These are phyloP conservation scores for Rafetus swinhoei DNA, from an alignment of 2,113 vertebrate genomes.

Conservation along the genomic window DNA sequence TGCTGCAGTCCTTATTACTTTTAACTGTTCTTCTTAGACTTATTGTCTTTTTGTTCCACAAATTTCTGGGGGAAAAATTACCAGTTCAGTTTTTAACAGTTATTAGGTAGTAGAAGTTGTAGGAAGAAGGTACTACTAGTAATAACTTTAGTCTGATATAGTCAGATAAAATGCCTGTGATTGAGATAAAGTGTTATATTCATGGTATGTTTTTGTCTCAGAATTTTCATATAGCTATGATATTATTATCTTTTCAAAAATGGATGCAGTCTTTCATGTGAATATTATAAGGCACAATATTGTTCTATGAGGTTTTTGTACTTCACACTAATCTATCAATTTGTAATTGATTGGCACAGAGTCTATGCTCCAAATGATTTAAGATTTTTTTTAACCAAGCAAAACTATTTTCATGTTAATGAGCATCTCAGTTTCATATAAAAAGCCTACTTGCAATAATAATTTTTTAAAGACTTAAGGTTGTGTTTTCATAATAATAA, in stretches of 20 bases:
- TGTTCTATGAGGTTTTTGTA: slow-evolving; percentile 29
- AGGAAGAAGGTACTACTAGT: not conserved
- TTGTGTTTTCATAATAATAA: slow-evolving; percentile 5
- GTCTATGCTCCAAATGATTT: slow-evolving; percentile 25
- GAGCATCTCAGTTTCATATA: not conserved
- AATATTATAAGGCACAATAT: slow-evolving; percentile 9
- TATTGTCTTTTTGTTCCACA: not conserved
- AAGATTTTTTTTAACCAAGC: not conserved
- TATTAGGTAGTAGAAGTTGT: not conserved
- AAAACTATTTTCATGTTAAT: slow-evolving; percentile 18
- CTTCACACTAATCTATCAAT: slow-evolving; percentile 17
- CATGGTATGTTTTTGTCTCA: not conserved
- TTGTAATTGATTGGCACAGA: slow-evolving; percentile 50
- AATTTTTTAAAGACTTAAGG: not conserved
- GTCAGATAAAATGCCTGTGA: not conserved
- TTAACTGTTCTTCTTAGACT: not conserved
- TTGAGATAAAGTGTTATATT: slow-evolving; percentile 3
- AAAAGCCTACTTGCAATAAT: not conserved
- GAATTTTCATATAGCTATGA: slow-evolving; percentile 7
- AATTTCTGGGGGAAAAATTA: not conserved
- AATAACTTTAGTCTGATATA: not conserved
- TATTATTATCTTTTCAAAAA: slow-evolving; percentile 3
- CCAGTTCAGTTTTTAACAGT: not conserved
- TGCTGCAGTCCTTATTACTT: not conserved
- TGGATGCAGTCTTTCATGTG: slow-evolving; percentile 1